phyloP scores from a whole-genome alignment of 37 sponge, comb jelly and placozoan genomes.

The Mnemiopsis leidyi region DNA sequence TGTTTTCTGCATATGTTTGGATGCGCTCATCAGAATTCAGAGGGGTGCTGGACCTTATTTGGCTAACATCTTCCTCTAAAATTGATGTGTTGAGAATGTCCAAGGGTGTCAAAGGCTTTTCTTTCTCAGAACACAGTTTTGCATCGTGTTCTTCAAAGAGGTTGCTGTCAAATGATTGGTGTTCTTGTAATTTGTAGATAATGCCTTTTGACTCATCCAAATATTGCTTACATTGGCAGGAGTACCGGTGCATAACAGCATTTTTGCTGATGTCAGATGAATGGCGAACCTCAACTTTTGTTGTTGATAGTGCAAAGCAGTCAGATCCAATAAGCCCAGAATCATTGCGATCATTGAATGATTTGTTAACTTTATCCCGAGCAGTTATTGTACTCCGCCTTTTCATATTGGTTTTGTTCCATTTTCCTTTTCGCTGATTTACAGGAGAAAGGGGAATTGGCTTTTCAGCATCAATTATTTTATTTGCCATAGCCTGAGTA shows the following conservation, averaged over 20 bases:
- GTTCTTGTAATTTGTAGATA: conserved; percentile 40
- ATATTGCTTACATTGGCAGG: conserved; percentile 30
- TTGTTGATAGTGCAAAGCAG: conserved; percentile 6
- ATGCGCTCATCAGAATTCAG: neutral
- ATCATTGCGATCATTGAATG: neutral
- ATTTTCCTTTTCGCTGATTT: conserved; percentile 36
- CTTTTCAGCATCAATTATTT: neutral
- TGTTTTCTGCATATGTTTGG: conserved; percentile 42
- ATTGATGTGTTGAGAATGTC: neutral
- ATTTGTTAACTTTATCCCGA: neutral
- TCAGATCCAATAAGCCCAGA: neutral
- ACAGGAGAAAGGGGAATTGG: conserved; percentile 54
- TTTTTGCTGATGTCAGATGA: conserved; percentile 50
- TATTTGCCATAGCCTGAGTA: neutral
- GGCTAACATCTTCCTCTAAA: neutral
- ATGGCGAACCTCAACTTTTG: conserved; percentile 20
- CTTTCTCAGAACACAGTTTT: neutral
- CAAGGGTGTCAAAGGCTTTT: neutral
- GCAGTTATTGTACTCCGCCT: neutral
- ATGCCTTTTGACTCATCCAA: neutral
- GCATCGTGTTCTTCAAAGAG: neutral
- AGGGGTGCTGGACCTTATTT: neutral
- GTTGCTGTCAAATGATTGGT: neutral
- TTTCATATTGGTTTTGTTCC: conserved; percentile 52
- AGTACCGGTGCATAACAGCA: neutral